Evolutionary conservation across 2,797 vertebrate species (phyloP).

Genomic region (Pantherophis vulpinus): DNA sequence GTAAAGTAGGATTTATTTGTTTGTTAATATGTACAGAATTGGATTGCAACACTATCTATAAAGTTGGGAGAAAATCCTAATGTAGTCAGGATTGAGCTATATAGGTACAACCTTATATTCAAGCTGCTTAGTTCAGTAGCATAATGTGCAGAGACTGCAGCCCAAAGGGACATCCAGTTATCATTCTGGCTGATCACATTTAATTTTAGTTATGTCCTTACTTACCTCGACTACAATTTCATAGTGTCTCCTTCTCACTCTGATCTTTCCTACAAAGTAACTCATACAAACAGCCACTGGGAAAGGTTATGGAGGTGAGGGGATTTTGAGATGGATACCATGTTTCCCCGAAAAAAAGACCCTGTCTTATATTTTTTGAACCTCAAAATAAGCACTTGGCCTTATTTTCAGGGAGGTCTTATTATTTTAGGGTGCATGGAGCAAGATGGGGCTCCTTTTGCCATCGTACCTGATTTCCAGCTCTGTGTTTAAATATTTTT

Average conservation of each 20-base stretch:
- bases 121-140: not conserved
- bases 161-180: not conserved
- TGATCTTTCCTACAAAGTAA: not conserved
- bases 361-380: too few relatives aligned
- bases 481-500: too few relatives aligned
- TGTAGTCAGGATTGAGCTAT: not conserved
- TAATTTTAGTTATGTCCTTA: slow-evolving; percentile 2
- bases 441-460: too few relatives aligned
- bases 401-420: too few relatives aligned
- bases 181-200: slow-evolving; percentile 11
- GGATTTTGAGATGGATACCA: not conserved
- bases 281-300: not conserved
- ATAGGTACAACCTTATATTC: not conserved
- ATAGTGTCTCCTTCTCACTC: not conserved
- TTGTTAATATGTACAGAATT: not conserved
- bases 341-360: too few relatives aligned
- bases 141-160: not conserved
- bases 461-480: too few relatives aligned
- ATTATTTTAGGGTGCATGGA: too few relatives aligned
- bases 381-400: too few relatives aligned
- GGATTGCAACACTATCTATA: not conserved
- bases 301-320: not conserved
- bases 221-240: not conserved
- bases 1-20: not conserved
- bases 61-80: not conserved